Conservation (phyloP, 2,113 vertebrate genomes). For the Uria lomvia region DNA sequence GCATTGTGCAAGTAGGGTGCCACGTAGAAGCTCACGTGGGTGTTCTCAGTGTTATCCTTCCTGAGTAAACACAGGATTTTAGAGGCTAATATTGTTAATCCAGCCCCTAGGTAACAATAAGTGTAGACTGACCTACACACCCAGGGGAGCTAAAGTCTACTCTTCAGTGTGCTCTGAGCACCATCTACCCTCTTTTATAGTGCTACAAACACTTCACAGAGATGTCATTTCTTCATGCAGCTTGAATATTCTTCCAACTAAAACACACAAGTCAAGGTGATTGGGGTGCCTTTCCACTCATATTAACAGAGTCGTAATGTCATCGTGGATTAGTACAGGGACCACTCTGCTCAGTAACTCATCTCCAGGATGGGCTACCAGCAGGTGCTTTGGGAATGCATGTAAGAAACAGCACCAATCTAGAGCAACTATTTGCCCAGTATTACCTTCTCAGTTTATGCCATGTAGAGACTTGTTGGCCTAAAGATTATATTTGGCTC, state of each 20-base stretch:
- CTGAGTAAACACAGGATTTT: neutral
- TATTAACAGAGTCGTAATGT: neutral
- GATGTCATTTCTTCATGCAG: neutral
- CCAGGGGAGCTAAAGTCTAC: neutral
- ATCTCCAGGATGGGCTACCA: neutral
- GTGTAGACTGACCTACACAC: neutral
- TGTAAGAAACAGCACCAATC: neutral
- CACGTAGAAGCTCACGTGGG: neutral
- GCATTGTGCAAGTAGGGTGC: neutral
- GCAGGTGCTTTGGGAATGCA: neutral
- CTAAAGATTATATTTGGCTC: neutral
- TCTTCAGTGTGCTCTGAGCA: neutral
- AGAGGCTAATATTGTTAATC: accelerated
- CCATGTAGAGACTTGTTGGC: neutral
- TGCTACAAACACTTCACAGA: neutral
- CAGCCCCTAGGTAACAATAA: neutral
- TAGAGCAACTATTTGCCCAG: neutral
- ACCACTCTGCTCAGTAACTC: neutral
- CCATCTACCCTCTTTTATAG: neutral
- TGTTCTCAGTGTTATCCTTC: neutral
- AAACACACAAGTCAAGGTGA: neutral
- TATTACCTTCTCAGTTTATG: neutral
- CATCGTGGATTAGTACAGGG: neutral
- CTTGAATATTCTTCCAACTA: neutral
- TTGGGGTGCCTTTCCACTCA: neutral